These are phyloP conservation scores for Phallusia fumigata DNA, from an alignment of 23 tunicate genomes.

Conservation along the genomic window DNA sequence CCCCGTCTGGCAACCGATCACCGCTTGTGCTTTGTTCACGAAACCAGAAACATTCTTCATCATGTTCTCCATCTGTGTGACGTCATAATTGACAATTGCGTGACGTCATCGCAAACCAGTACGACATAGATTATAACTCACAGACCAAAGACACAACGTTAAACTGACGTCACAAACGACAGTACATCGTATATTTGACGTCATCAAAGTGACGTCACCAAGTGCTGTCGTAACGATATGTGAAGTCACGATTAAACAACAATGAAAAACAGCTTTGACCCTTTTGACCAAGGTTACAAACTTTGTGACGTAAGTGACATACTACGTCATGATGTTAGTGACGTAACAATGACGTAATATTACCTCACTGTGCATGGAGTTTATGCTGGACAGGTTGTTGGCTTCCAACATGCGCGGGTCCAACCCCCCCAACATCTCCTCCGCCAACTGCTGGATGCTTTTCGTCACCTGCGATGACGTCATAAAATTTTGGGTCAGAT, in stretches of 20 bases:
- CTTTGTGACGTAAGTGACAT: too few relatives aligned
- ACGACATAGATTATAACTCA: too few relatives aligned
- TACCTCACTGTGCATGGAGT: slow-evolving; percentile 37
- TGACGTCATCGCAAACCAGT: not conserved
- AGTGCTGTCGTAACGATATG: too few relatives aligned
- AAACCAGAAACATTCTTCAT: slow-evolving; percentile 27
- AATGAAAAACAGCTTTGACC: too few relatives aligned
- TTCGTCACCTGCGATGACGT: slow-evolving; percentile 24
- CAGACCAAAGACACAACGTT: too few relatives aligned
- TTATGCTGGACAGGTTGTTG: slow-evolving; percentile 22
- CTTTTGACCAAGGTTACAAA: too few relatives aligned
- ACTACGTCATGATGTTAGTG: too few relatives aligned
- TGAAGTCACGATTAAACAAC: too few relatives aligned
- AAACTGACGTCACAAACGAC: too few relatives aligned
- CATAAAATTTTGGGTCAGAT: not conserved
- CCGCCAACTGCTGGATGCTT: slow-evolving; percentile 44
- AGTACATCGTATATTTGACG: too few relatives aligned
- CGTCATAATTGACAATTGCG: not conserved
- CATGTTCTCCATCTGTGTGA: slow-evolving; percentile 21
- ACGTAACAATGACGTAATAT: not conserved
- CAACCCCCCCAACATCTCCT: slow-evolving; percentile 63
- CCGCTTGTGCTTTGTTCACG: slow-evolving; percentile 52
- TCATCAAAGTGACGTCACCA: too few relatives aligned
- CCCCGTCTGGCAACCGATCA: slow-evolving; percentile 63
- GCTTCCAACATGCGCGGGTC: slow-evolving; percentile 33